These are phyloP conservation scores for Muscicapa adusta DNA, from an alignment of 2,113 vertebrate genomes.

Conservation along the genomic window DNA sequence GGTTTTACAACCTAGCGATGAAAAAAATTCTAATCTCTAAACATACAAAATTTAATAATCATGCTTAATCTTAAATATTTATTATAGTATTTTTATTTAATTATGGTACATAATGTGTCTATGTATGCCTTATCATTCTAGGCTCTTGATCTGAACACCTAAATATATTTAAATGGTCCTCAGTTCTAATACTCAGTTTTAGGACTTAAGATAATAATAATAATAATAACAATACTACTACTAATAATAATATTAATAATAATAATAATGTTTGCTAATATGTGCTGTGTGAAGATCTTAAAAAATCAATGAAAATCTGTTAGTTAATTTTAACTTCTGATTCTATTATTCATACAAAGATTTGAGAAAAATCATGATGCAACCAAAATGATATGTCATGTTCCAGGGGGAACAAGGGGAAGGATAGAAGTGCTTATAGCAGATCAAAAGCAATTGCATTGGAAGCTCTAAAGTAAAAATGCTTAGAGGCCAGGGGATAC, in stretches of 20 bases:
- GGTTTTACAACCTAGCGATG: neutral
- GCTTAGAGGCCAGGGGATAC: neutral
- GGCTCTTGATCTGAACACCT: neutral
- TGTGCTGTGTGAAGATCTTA: neutral
- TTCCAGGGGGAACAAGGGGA: neutral
- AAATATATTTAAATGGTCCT: neutral
- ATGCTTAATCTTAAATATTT: neutral
- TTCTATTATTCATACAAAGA: neutral
- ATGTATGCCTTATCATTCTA: neutral
- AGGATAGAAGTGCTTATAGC: neutral
- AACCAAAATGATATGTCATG: neutral
- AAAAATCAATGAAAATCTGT: neutral
- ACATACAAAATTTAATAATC: neutral
- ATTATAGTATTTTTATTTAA: neutral
- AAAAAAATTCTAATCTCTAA: neutral
- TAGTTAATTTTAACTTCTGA: neutral
- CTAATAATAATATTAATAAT: too few species aligned
- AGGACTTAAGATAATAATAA: neutral
- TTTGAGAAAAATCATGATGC: neutral
- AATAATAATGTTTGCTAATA: neutral
- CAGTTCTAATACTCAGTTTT: neutral
- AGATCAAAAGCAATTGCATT: neutral
- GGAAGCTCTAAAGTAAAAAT: neutral
- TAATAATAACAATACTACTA: too few species aligned
- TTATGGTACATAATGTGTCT: neutral